These are phyloP conservation scores for Mobula birostris DNA, from an alignment of 2,113 vertebrate species.

Conservation along the genomic window DNA sequence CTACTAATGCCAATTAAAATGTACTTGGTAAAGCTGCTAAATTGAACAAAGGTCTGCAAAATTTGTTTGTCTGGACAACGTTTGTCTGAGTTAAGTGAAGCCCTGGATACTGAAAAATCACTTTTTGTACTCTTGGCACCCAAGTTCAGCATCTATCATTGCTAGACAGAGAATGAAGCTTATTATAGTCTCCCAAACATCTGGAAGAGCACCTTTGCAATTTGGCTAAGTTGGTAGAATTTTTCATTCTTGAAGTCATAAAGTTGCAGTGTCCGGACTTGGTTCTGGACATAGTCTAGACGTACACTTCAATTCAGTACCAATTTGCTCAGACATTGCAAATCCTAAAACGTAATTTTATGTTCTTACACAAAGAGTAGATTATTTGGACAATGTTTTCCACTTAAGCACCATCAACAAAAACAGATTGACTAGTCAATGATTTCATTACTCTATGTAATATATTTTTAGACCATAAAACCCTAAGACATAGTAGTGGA, in stretches of 20 bases:
- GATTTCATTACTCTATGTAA: not conserved
- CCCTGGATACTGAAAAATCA: not conserved
- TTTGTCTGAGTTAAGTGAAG: not conserved
- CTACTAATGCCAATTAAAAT: not conserved
- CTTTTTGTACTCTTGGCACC: not conserved
- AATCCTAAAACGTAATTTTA: not conserved
- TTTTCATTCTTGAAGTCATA: conserved; percentile 10
- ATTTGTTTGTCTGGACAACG: not conserved
- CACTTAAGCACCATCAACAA: not conserved
- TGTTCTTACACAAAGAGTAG: not conserved
- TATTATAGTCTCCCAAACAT: not conserved
- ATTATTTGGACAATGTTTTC: not conserved
- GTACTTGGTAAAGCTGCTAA: not conserved
- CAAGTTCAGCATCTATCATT: not conserved
- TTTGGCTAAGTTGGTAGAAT: conserved; percentile 1
- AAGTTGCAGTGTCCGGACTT: not conserved
- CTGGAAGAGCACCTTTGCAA: not conserved
- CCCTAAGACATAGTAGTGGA: no score
- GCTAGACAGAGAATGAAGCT: not conserved
- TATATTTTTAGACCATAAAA: not conserved
- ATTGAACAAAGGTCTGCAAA: not conserved
- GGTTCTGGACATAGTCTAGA: conserved; percentile 8
- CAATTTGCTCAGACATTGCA: not conserved
- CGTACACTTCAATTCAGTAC: not conserved
- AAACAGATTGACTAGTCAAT: not conserved